Conservation (phyloP, 64 coral and sea anemone species). For the Catalaphyllia jardinei region DNA sequence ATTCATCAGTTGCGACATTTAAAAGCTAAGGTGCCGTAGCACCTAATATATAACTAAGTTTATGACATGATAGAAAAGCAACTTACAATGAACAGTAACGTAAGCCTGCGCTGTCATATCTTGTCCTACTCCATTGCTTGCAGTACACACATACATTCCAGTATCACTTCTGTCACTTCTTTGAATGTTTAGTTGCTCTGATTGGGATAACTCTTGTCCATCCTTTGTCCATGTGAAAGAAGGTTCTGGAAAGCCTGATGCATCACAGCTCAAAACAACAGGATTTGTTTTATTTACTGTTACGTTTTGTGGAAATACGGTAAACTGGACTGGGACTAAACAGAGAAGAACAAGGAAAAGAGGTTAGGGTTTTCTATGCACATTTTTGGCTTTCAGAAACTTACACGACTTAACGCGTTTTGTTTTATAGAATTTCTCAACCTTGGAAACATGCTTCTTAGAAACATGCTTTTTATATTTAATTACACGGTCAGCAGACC, state of each 20-base stretch:
- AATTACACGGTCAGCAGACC: no score
- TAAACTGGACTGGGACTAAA: not conserved
- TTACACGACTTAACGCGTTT: no score
- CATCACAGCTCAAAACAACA: not conserved
- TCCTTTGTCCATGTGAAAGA: not conserved
- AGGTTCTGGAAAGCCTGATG: not conserved
- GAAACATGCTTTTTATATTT: no score
- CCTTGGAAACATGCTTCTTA: no score
- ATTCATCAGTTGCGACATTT: no score
- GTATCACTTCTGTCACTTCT: not conserved
- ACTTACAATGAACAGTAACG: constrained; percentile 13
- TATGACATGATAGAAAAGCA: not conserved
- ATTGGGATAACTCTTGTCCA: not conserved
- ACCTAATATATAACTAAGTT: not conserved
- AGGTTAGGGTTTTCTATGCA: no score
- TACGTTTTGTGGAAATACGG: not conserved
- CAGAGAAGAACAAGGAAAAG: not conserved
- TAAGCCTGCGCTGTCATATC: not conserved
- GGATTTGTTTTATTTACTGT: not conserved
- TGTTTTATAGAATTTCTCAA: no score
- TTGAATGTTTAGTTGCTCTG: not conserved
- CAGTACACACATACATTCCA: not conserved
- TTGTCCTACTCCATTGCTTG: not conserved
- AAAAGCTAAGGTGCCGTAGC: not conserved
- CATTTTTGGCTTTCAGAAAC: no score